Base-by-base conservation (phyloP, 2,113 vertebrate species). In the Takifugu flavidus region DNA sequence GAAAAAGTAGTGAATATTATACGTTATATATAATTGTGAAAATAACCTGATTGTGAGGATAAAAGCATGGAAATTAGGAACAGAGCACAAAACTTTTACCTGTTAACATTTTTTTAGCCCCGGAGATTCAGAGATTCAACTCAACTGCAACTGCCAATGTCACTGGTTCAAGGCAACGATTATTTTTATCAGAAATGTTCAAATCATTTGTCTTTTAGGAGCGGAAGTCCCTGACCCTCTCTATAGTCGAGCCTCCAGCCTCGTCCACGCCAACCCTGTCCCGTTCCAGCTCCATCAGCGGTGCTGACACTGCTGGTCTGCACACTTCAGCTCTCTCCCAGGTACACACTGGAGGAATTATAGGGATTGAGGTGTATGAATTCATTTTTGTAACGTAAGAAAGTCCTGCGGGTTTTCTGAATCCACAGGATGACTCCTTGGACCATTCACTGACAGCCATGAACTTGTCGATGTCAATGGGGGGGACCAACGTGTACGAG, bases 231-330 rank as follows among this genome's bases (percentile, higher is more conserved):
- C 83, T 92, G 62, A 89, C 75, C 25, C 74, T 80, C 45, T 87
- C 89, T 14, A 56, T 87, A 3, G 67, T 83, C 39, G 95, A 96
- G 70, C 74, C 80, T 6, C 90, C 92, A 14, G 86, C 92, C n/a
- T 91, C 92, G n/a, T 94, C 94, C 54, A 98, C 96, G 3, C 96
- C 96, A 0, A 92, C 90, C 4, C 74, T 97, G 60, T 99, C 97
- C 46, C 95, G 96, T 29, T 98, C 96, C 12, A 98, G 96, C 80
- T 98, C 97, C 28, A 72, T 98, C 60, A 98, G 94, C 73, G 97
- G 94, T 64, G 81, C 83, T 8, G 97, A 99, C 25, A 90, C 92
- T 79, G 88, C 90, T 50, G 94, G 92, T 8, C 89, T 98, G 46
- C 93, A 98, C 62, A 86, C 91, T 2, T 95, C 95, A 5, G 63